Percentiles rank a stretch among this genome's conserved stretches.
phyloP scores from a whole-genome alignment of 2,888 invertebrate genomes.

The Mythimna vitellina region DNA sequence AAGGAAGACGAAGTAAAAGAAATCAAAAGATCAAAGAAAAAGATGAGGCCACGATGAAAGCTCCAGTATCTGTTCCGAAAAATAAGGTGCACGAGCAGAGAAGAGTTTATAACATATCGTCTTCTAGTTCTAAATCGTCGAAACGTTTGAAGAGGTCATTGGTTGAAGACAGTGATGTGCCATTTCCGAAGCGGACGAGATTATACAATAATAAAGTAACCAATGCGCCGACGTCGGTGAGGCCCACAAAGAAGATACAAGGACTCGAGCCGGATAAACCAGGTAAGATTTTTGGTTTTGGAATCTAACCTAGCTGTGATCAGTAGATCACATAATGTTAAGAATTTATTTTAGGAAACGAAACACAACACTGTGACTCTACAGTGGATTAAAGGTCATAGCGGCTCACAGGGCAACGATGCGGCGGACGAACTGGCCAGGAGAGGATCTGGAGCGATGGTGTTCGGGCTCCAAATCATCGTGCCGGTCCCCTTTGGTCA shows the following conservation, averaged over 20 bases:
- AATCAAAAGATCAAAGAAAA: constrained; percentile 68
- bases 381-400: too few relatives aligned
- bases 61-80: constrained; percentile 63
- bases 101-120: constrained; percentile 75
- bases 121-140: constrained; percentile 73
- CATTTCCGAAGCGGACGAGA: constrained; percentile 73
- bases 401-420: too few relatives aligned
- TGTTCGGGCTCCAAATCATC: too few relatives aligned
- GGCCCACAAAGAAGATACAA: constrained; percentile 67
- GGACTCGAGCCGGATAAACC: constrained; percentile 75
- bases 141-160: constrained; percentile 72
- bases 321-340: not conserved
- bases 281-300: constrained; percentile 71
- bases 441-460: too few relatives aligned
- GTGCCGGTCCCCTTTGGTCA: too few relatives aligned
- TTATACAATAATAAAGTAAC: constrained; percentile 44
- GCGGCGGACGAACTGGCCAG: too few relatives aligned
- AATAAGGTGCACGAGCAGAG: constrained; percentile 72
- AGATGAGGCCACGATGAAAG: constrained; percentile 49
- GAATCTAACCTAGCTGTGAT: not conserved
- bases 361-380: too few relatives aligned
- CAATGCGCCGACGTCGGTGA: constrained; percentile 68
- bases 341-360: too few relatives aligned
- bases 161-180: constrained; percentile 60
- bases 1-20: constrained; percentile 74